Conservation (phyloP, 1,140 invertebrate genomes). For the Nylanderia fulva region DNA sequence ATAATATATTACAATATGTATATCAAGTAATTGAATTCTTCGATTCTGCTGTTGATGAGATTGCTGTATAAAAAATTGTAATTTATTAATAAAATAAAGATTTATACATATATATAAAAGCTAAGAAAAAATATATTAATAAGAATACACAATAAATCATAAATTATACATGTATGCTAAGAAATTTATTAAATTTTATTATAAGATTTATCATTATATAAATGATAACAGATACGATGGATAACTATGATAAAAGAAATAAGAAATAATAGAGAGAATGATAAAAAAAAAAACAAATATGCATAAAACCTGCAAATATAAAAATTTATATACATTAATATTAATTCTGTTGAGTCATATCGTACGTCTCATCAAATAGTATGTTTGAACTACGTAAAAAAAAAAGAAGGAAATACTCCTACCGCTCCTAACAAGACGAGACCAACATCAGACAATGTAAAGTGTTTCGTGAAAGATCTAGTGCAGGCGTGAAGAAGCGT, state of each 20-base stretch:
- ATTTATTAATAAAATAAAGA: constrained; percentile 26
- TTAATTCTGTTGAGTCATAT: constrained; percentile 2
- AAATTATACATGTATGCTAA: not conserved
- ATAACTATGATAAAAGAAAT: not conserved
- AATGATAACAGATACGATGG: not conserved
- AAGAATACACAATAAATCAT: not conserved
- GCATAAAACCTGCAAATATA: not conserved
- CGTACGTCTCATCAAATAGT: not conserved
- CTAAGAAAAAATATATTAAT: too few species aligned
- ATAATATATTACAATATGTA: constrained; percentile 61
- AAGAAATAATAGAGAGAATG: not conserved
- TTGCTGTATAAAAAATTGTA: not conserved
- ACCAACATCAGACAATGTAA: not conserved
- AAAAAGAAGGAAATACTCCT: not conserved
- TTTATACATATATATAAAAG: not conserved
- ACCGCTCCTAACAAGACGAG: constrained; percentile 1
- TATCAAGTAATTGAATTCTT: not conserved
- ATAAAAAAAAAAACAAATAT: constrained; percentile 2
- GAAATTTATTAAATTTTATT: not conserved
- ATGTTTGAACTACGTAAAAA: not conserved
- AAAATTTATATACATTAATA: constrained; percentile 32
- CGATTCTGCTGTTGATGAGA: not conserved
- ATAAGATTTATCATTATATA: not conserved
- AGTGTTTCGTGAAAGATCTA: constrained; percentile 48
- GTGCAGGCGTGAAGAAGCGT: constrained; percentile 74